Evolutionary conservation across 2,888 invertebrate species (phyloP).

Genomic region (Microctonus hyperodae): DNA sequence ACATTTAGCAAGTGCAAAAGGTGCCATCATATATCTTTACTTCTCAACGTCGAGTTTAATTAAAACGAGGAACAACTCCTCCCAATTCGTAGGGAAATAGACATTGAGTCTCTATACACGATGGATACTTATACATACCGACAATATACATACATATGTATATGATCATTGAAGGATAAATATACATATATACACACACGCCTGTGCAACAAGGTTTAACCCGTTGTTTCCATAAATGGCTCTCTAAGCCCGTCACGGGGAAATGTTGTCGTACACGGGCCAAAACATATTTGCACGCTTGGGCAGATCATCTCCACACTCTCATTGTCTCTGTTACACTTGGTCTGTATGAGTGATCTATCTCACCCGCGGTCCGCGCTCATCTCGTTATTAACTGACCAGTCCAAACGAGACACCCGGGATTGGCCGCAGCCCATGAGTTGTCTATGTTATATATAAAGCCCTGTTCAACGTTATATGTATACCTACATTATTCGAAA

Average conservation of each 20-base stretch:
- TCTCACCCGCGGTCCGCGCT: constrained; percentile 29
- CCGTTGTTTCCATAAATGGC: constrained; percentile 57
- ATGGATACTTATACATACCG: constrained; percentile 11
- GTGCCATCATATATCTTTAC: constrained; percentile 37
- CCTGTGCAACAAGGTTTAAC: constrained; percentile 46
- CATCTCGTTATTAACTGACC: constrained; percentile 60
- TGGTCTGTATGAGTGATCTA: background rate
- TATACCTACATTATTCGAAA: constrained; percentile 42
- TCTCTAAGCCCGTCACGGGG: constrained; percentile 37
- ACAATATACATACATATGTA: too few species aligned
- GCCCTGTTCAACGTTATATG: constrained; percentile 18
- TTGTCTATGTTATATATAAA: background rate
- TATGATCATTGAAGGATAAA: too few species aligned
- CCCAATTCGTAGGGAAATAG: constrained; percentile 40
- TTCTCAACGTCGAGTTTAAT: constrained; percentile 51
- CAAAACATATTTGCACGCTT: constrained; percentile 27
- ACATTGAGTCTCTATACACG: constrained; percentile 35
- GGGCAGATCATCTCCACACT: background rate
- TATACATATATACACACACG: constrained; percentile 3
- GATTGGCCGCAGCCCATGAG: constrained; percentile 42
- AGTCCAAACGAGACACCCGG: constrained; percentile 61
- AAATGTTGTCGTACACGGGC: constrained; percentile 31
- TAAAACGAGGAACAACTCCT: constrained; percentile 59
- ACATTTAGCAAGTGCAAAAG: constrained; percentile 29
- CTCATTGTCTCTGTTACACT: background rate